Percentiles rank a stretch among this genome's conserved stretches.
Evolutionary conservation across 2,797 vertebrate genomes (phyloP).

Genomic region (Hippopotamyrus pictus): DNA sequence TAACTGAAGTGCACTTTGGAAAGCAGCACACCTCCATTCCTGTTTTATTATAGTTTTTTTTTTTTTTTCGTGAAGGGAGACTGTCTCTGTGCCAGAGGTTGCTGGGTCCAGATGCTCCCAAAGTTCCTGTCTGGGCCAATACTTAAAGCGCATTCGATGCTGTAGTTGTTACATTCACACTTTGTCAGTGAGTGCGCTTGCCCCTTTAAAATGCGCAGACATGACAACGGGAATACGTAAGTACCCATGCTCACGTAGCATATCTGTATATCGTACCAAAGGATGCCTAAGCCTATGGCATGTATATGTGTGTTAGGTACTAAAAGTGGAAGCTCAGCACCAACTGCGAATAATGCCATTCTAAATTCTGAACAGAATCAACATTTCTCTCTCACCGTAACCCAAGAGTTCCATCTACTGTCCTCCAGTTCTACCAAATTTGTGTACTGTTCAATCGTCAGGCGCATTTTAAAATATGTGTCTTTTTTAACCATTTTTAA

Average conservation of each 20-base stretch:
- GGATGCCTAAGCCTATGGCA: neutral
- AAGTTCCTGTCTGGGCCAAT: slow-evolving; percentile 33
- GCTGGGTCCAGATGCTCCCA: slow-evolving; percentile 15
- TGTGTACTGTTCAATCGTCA: neutral
- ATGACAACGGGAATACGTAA: slow-evolving; percentile 10
- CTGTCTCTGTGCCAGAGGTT: slow-evolving; percentile 24
- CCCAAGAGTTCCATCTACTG: slow-evolving; percentile 31
- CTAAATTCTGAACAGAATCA: slow-evolving; percentile 29
- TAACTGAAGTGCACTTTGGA: slow-evolving; percentile 30
- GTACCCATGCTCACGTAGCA: neutral
- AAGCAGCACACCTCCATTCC: slow-evolving; percentile 17
- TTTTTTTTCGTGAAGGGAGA: slow-evolving; percentile 24
- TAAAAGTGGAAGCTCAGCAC: neutral
- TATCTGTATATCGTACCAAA: slow-evolving; percentile 2
- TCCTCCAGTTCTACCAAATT: neutral
- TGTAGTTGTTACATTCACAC: slow-evolving; percentile 20
- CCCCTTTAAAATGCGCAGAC: slow-evolving; percentile 24
- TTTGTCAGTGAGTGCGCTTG: slow-evolving; percentile 26
- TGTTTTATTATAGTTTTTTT: slow-evolving; percentile 29
- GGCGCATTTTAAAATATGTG: neutral
- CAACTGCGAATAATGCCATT: slow-evolving; percentile 29
- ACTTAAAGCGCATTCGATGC: slow-evolving; percentile 19
- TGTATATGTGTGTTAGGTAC: neutral
- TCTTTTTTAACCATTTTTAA: neutral
- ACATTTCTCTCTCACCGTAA: slow-evolving; percentile 13